A percentile compares a stretch with the other conserved stretches of the same genome.
Evolutionary conservation across 2,797 vertebrate species (phyloP).

Genomic region (Aplochiton taeniatus): DNA sequence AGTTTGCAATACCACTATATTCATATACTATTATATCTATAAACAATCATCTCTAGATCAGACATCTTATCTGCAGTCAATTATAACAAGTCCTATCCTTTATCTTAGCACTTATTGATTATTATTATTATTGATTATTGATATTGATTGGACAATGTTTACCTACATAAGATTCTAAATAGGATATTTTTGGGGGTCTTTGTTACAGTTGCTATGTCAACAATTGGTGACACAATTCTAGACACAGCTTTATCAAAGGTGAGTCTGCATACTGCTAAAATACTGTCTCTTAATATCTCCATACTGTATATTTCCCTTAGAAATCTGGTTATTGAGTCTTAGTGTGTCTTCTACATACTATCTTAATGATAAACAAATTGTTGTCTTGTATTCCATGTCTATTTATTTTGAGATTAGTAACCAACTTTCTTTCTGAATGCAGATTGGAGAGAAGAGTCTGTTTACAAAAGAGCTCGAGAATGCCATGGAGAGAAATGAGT

Average conservation of each 20-base stretch:
- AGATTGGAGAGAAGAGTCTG: constrained; percentile 98
- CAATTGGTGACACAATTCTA: constrained; percentile 93
- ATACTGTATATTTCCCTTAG: background rate
- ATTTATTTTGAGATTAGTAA: background rate
- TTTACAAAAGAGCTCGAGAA: constrained; percentile 98
- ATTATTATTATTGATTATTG: too few relatives aligned
- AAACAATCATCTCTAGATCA: too few relatives aligned
- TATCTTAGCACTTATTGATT: too few relatives aligned
- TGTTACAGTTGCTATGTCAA: constrained; percentile 93
- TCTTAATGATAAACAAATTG: background rate
- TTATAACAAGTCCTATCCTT: too few relatives aligned
- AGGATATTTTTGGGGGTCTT: constrained; percentile 39
- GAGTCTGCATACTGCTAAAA: constrained; percentile 46
- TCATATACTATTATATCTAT: too few relatives aligned
- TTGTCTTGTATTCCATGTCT: background rate
- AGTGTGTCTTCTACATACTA: too few relatives aligned
- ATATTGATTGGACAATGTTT: too few relatives aligned
- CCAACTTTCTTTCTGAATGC: constrained; percentile 20
- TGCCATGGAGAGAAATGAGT: constrained; percentile 94
- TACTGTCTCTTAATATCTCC: background rate
- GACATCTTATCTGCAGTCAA: too few relatives aligned
- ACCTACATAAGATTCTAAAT: constrained; percentile 1
- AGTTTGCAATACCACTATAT: too few relatives aligned
- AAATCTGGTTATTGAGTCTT: background rate
- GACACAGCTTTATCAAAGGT: constrained; percentile 98